Evolutionary conservation across 2,888 invertebrate genomes (phyloP), one percentile per base, ranked within the genome.

Genomic region (Tinea trinotella): DNA sequence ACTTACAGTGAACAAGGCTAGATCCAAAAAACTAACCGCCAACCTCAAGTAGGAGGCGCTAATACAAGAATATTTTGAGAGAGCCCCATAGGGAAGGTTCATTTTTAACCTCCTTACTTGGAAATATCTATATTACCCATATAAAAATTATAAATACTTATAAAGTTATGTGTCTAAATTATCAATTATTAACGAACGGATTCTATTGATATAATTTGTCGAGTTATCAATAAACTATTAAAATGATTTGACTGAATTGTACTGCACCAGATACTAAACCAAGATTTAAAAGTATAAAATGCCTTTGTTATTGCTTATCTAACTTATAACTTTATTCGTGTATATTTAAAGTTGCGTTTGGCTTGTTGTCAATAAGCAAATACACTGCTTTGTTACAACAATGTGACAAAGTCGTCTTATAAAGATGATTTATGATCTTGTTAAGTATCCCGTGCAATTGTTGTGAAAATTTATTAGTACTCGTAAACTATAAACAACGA

Each of bases 381-480:
- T 46, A 46, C 19, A 10, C 46, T 15, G 46, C 46, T 46, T 75
- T 76, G 75, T 77, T 71, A 73, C 69, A 64, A 67, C 72, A 68
- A 75, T 79, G 76, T 81, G 82, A 84, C 84, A 84, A 82, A 79
- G 76, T 82, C 82, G 68, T 75, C 77, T 80, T 84, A 83, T 78
- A 80, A 78, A 81, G 66, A 81, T 84, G 84, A 84, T 83, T 80
- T 83, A 83, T 81, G 62, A 59, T 56, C 71, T 75, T 81, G 85
- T 83, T 84, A 84, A 85, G 83, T 84, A 83, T 75, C 73, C 77
- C 70, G 70, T 71, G 76, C 83, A 81, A 85, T 84, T 84, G 84
- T 82, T 81, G 79, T 73, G 76, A 75, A 81, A 82, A 81, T 83
- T 84, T 83, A 84, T 84, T 82, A 80, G 71, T 72, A 68, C 78